Conservation (phyloP, 2,888 invertebrate genomes). For the Lottia scabra region DNA sequence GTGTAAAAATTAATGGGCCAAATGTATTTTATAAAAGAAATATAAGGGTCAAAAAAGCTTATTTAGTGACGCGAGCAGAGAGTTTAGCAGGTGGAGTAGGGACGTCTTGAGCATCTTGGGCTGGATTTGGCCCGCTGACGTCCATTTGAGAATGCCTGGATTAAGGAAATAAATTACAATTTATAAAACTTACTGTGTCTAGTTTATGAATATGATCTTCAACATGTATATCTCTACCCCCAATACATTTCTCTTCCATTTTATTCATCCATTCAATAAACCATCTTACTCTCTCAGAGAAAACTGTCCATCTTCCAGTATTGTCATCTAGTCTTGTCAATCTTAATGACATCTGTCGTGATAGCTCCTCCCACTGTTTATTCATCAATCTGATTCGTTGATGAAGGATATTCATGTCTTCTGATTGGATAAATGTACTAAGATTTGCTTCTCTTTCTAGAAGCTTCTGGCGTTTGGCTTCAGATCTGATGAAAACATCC, state of each 20-base stretch:
- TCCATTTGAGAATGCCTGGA: too few relatives aligned
- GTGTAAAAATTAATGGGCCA: too few relatives aligned
- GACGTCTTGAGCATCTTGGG: too few relatives aligned
- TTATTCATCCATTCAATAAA: constrained; percentile 52
- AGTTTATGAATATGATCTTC: constrained; percentile 63
- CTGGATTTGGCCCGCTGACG: too few relatives aligned
- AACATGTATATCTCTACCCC: constrained; percentile 58
- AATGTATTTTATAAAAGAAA: too few relatives aligned
- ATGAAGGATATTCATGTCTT: constrained; percentile 61
- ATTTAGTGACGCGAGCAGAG: too few relatives aligned
- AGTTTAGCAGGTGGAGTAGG: too few relatives aligned
- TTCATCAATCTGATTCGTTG: constrained; percentile 62
- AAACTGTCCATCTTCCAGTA: constrained; percentile 55
- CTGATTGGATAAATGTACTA: constrained; percentile 50
- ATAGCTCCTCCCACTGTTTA: constrained; percentile 67
- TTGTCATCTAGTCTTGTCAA: constrained; percentile 52
- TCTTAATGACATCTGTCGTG: constrained; percentile 51
- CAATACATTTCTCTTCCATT: constrained; percentile 56
- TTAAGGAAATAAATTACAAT: too few relatives aligned
- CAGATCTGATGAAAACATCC: constrained; percentile 48
- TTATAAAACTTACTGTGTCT: constrained; percentile 48
- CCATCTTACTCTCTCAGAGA: constrained; percentile 48
- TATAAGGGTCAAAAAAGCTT: too few relatives aligned
- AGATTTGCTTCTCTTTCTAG: constrained; percentile 50
- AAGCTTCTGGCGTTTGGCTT: constrained; percentile 53